These are phyloP conservation scores for Agrotis clavis DNA, from an alignment of 2,888 invertebrate species.

Conservation along the genomic window DNA sequence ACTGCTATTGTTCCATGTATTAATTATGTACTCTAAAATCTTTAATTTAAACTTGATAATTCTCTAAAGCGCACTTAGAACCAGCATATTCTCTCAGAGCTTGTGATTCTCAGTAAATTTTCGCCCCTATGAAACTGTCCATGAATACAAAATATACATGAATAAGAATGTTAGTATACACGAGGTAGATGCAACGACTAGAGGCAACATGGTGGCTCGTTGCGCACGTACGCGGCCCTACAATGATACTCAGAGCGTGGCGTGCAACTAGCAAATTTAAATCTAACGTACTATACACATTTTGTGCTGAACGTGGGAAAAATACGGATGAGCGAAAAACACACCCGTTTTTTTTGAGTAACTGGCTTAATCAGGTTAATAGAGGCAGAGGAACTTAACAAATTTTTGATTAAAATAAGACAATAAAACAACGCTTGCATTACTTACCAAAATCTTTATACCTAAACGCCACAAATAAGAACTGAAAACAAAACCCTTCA, in stretches of 20 bases:
- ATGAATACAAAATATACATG: slow-evolving; percentile 66
- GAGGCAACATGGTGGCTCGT: slow-evolving; percentile 58
- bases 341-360: not conserved
- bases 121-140: slow-evolving; percentile 57
- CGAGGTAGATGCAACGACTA: slow-evolving; percentile 51
- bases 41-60: slow-evolving; percentile 32
- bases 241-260: slow-evolving; percentile 66
- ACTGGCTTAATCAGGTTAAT: slow-evolving; percentile 4
- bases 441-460: slow-evolving; percentile 23
- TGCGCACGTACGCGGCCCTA: slow-evolving; percentile 67
- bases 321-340: slow-evolving; percentile 24
- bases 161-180: slow-evolving; percentile 57
- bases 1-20: not conserved
- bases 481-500: slow-evolving; percentile 67
- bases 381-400: not conserved
- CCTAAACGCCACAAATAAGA: slow-evolving; percentile 60
- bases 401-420: slow-evolving; percentile 21
- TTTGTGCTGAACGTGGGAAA: slow-evolving; percentile 43
- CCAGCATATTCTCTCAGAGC: slow-evolving; percentile 33
- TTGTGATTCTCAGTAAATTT: slow-evolving; percentile 49
- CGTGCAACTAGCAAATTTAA: slow-evolving; percentile 65
- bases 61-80: slow-evolving; percentile 41
- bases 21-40: not conserved
- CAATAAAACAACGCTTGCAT: slow-evolving; percentile 3
- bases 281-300: slow-evolving; percentile 57